Evolutionary conservation across 64 coral and sea anemone genomes (phyloP).

Genomic region (Platygyra sinensis): DNA sequence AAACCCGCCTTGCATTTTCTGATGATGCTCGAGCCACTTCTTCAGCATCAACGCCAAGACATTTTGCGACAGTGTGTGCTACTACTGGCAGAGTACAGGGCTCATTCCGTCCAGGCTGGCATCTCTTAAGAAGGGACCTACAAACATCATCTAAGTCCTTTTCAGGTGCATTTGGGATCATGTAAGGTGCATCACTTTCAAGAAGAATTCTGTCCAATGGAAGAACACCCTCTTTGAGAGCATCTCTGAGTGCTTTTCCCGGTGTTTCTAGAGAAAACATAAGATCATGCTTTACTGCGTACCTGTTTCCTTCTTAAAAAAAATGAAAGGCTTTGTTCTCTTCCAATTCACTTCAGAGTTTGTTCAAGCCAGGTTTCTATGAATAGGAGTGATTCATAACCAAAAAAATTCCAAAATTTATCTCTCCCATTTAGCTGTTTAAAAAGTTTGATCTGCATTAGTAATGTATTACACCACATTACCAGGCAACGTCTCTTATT

Average conservation of each 20-base stretch:
- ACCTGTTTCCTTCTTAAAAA: no score
- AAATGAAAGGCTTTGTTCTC: no score
- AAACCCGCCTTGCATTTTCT: slow-evolving; percentile 82
- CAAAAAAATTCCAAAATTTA: no score
- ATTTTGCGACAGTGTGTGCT: slow-evolving; percentile 84
- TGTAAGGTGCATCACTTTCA: slow-evolving; percentile 97
- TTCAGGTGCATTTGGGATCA: slow-evolving; percentile 94
- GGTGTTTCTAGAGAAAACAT: slow-evolving; percentile 46
- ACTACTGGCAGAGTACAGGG: slow-evolving; percentile 93
- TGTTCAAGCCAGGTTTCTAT: no score
- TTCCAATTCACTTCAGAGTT: no score
- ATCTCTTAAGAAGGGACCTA: slow-evolving; percentile 78
- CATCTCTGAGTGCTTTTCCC: slow-evolving; percentile 82
- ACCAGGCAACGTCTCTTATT: no score
- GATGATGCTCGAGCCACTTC: slow-evolving; percentile 80
- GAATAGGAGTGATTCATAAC: no score
- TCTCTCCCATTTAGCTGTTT: no score
- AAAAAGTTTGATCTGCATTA: no score
- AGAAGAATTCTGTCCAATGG: slow-evolving; percentile 91
- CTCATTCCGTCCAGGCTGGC: slow-evolving; percentile 92
- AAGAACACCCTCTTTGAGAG: slow-evolving; percentile 82
- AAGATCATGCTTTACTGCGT: not conserved
- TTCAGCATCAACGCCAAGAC: slow-evolving; percentile 75
- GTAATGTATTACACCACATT: no score
- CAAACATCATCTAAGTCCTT: slow-evolving; percentile 77